A percentile compares a stretch with the other conserved stretches of the same genome.
Conservation (phyloP, 2,113 vertebrate genomes). For the Cynoglossus semilaevis region DNA sequence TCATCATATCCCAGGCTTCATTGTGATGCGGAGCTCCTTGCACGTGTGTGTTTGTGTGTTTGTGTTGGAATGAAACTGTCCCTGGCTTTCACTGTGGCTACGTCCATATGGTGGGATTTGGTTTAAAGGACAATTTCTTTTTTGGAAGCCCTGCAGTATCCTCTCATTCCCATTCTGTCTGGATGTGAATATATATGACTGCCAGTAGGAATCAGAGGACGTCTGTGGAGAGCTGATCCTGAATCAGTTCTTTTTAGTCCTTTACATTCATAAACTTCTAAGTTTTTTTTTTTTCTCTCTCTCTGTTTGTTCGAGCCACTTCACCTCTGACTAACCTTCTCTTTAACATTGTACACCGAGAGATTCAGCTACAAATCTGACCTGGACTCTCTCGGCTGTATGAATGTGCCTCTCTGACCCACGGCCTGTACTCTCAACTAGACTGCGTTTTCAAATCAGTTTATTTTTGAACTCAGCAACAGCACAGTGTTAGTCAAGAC, state of each 20-base stretch:
- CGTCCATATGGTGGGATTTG: conserved; percentile 36
- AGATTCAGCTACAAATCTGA: too few relatives aligned
- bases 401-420: not conserved
- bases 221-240: conserved; percentile 34
- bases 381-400: too few relatives aligned
- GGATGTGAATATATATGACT: too few relatives aligned
- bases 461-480: conserved; percentile 16
- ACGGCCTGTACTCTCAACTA: conserved; percentile 24
- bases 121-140: conserved; percentile 23
- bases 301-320: not conserved
- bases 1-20: conserved; percentile 28
- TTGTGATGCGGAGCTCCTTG: conserved; percentile 28
- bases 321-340: not conserved
- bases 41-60: not conserved
- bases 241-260: conserved; percentile 26
- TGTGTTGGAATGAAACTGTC: conserved; percentile 7
- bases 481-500: conserved; percentile 9
- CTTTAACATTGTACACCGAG: not conserved
- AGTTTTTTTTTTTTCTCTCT: not conserved
- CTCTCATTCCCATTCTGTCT: not conserved
- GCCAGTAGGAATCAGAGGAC: too few relatives aligned
- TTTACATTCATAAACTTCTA: not conserved
- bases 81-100: conserved; percentile 10
- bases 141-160: conserved; percentile 30
- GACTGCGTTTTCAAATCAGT: conserved; percentile 32